These are phyloP conservation scores for Galerucella calmariensis DNA, from an alignment of 2,888 invertebrate species.

Conservation along the genomic window DNA sequence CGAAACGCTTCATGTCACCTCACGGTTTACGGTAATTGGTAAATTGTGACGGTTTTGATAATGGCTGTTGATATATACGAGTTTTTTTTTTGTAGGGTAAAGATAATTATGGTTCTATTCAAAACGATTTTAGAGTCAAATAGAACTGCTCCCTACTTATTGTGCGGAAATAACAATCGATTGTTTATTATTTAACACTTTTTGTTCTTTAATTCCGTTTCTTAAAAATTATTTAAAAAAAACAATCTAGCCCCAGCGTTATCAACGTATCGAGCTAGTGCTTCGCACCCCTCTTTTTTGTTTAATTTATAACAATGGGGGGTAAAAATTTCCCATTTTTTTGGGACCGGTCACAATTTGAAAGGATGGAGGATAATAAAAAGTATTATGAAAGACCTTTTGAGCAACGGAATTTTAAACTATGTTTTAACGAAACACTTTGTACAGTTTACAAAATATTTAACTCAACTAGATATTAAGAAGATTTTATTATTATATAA, in stretches of 20 bases:
- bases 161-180: not conserved
- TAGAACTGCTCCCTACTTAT: constrained; percentile 17
- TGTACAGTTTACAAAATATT: constrained; percentile 17
- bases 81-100: constrained; percentile 38
- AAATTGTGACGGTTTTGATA: constrained; percentile 66
- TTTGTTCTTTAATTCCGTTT: not conserved
- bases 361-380: too few species aligned
- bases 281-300: not conserved
- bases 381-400: not conserved
- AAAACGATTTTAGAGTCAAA: constrained; percentile 15
- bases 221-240: not conserved
- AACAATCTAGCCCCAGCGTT: too few species aligned
- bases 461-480: constrained; percentile 6
- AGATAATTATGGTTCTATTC: constrained; percentile 21
- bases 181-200: constrained; percentile 8
- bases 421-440: not conserved
- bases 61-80: constrained; percentile 47
- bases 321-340: too few species aligned
- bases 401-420: not conserved
- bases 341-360: too few species aligned
- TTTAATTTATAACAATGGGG: too few species aligned
- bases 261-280: not conserved
- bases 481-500: constrained; percentile 14
- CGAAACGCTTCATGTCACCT: constrained; percentile 58
- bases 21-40: constrained; percentile 62